Evolutionary conservation across 2,888 invertebrate species (phyloP).

Genomic region (Hypsopygia costalis): DNA sequence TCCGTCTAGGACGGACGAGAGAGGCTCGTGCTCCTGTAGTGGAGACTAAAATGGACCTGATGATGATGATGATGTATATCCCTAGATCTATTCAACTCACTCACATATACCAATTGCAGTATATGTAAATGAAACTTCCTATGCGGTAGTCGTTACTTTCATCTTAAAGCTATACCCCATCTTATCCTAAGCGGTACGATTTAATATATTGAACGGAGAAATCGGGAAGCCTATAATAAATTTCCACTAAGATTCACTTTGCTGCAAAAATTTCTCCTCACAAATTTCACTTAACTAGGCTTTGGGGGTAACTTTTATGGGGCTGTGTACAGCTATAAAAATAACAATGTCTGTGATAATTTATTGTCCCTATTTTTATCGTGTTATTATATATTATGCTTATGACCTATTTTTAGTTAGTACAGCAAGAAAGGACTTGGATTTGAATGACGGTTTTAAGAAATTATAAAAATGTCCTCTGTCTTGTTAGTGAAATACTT

Average conservation of each 20-base stretch:
- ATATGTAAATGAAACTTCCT: no score
- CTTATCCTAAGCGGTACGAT: conserved; percentile 1
- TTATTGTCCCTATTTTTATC: conserved; percentile 21
- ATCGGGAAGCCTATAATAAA: conserved; percentile 7
- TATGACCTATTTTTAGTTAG: background rate
- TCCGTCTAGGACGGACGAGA: no score
- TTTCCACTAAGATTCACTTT: conserved; percentile 39
- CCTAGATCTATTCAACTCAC: no score
- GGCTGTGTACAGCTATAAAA: conserved; percentile 46
- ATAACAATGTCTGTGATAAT: conserved; percentile 41
- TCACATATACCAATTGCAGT: no score
- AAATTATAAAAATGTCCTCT: no score
- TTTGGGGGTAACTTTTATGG: conserved; percentile 47
- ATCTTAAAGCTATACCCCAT: background rate
- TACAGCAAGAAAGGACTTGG: no score
- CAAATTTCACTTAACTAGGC: conserved; percentile 60
- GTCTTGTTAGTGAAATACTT: no score
- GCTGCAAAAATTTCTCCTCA: conserved; percentile 44
- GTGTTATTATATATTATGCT: conserved; percentile 5
- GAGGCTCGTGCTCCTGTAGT: no score
- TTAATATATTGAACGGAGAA: conserved; percentile 5
- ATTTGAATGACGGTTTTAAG: no score
- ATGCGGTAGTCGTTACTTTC: background rate
- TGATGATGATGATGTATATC: no score
- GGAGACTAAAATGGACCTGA: no score